Evolutionary conservation across 2,888 invertebrate species (phyloP).

Genomic region (Aricia artaxerxes): DNA sequence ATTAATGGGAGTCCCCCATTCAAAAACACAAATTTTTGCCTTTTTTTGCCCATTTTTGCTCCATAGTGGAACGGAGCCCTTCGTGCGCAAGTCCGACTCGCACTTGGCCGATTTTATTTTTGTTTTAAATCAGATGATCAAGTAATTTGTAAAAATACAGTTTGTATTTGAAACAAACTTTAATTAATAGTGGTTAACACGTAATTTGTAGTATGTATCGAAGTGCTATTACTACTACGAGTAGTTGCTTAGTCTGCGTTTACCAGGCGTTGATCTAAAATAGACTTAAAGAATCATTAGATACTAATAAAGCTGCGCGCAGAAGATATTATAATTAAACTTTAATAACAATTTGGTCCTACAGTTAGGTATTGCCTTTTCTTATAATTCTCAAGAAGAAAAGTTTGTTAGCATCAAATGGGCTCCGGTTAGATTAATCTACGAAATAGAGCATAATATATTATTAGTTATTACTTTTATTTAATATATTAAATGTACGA

Average conservation of each 20-base stretch:
- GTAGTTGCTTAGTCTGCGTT: not conserved
- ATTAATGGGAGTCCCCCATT: too few species aligned
- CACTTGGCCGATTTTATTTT: too few species aligned
- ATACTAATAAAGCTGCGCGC: conserved; percentile 2
- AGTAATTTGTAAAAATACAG: too few species aligned
- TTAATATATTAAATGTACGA: too few species aligned
- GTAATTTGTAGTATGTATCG: not conserved
- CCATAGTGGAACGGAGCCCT: too few species aligned
- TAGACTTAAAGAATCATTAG: conserved; percentile 16
- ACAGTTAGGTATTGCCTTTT: too few species aligned
- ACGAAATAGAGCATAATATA: too few species aligned
- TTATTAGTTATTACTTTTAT: too few species aligned
- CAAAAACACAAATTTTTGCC: too few species aligned
- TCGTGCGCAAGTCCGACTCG: too few species aligned
- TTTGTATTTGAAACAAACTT: not conserved
- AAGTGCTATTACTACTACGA: not conserved
- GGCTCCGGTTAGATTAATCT: not conserved
- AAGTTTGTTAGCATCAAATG: not conserved
- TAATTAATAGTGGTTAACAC: not conserved
- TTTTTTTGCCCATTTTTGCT: too few species aligned
- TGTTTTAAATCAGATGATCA: too few species aligned
- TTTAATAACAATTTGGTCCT: not conserved
- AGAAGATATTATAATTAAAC: not conserved
- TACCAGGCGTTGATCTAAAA: conserved; percentile 25
- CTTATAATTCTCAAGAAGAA: not conserved